A percentile compares a stretch with the other conserved stretches of the same genome.
phyloP scores from a whole-genome alignment of 1,140 invertebrate species.

The Magallana ariakensis region DNA sequence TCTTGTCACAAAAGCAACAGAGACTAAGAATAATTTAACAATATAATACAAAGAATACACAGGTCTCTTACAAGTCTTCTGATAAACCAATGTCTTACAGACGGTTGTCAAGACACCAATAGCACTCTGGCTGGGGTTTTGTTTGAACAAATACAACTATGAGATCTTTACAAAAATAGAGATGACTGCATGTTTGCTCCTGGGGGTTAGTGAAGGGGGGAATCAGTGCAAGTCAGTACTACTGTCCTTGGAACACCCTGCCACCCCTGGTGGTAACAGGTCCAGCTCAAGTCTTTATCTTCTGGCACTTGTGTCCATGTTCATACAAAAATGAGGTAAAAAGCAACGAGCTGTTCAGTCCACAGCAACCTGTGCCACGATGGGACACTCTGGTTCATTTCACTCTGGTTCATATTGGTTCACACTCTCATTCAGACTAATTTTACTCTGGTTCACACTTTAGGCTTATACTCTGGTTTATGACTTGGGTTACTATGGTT shows the following conservation, averaged over 20 bases:
- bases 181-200: constrained; percentile 26
- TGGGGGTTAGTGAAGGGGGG: neutral
- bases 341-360: neutral
- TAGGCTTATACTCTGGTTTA: neutral
- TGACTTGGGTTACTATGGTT: neutral
- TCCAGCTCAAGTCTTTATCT: neutral
- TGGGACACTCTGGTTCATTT: neutral
- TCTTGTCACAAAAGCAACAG: constrained; percentile 28
- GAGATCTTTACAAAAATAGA: constrained; percentile 38
- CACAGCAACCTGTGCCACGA: neutral
- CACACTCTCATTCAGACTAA: neutral
- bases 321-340: constrained; percentile 34
- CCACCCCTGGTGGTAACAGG: neutral
- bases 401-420: neutral
- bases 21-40: constrained; percentile 18
- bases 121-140: neutral
- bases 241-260: neutral
- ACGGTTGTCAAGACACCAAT: constrained; percentile 15
- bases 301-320: constrained; percentile 23
- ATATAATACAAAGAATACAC: constrained; percentile 12
- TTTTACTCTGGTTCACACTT: neutral
- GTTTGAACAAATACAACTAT: constrained; percentile 31
- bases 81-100: constrained; percentile 6
- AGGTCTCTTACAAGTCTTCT: neutral
- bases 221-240: neutral